Conservation (phyloP, 2,888 invertebrate species). For the Chironomus tentans region DNA sequence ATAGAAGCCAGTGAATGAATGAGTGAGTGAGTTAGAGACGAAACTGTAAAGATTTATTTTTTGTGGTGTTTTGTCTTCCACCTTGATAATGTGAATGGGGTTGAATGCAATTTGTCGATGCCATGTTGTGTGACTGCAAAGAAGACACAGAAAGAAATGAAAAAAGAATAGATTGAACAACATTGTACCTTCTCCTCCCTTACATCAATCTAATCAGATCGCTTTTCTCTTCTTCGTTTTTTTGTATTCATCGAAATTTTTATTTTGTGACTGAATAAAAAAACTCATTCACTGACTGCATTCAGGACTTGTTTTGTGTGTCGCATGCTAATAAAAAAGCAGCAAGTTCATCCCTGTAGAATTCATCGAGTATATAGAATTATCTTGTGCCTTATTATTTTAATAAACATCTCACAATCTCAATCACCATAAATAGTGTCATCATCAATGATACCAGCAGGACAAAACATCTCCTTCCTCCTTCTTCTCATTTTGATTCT, state of each 20-base stretch:
- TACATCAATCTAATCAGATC: slow-evolving; percentile 19
- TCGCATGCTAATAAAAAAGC: too few relatives aligned
- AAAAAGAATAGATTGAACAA: not conserved
- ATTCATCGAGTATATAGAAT: not conserved
- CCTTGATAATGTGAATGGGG: slow-evolving; percentile 23
- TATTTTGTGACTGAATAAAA: not conserved
- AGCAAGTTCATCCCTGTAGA: not conserved
- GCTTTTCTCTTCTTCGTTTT: not conserved
- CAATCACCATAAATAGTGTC: slow-evolving; percentile 27
- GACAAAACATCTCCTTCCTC: not conserved
- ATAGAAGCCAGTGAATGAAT: too few relatives aligned
- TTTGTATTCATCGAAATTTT: not conserved
- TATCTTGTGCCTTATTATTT: slow-evolving; percentile 19
- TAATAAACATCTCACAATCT: slow-evolving; percentile 27
- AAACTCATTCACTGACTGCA: not conserved
- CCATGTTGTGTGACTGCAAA: slow-evolving; percentile 10
- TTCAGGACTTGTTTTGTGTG: too few relatives aligned
- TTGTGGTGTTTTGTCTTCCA: not conserved
- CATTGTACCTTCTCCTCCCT: slow-evolving; percentile 11
- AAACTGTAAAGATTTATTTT: too few relatives aligned
- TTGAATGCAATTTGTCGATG: slow-evolving; percentile 25
- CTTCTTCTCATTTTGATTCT: slow-evolving; percentile 3
- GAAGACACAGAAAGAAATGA: not conserved
- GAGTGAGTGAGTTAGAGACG: too few relatives aligned
- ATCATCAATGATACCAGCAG: slow-evolving; percentile 27